These are phyloP conservation scores for Thunnus maccoyii DNA, from an alignment of 2,113 vertebrate genomes.

Conservation along the genomic window DNA sequence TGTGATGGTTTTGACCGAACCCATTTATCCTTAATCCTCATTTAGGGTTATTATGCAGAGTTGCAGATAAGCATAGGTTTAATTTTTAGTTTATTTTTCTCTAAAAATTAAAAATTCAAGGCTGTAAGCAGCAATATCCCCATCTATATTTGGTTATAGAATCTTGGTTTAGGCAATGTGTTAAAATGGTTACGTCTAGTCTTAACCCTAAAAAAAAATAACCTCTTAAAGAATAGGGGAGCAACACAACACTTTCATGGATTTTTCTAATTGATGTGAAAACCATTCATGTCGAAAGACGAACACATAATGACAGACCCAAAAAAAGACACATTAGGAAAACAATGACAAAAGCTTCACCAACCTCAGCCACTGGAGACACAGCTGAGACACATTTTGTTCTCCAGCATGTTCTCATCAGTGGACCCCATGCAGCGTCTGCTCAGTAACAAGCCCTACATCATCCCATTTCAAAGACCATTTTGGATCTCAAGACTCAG, in stretches of 20 bases:
- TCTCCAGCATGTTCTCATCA: slow-evolving; percentile 46
- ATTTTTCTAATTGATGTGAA: neutral
- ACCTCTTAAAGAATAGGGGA: neutral
- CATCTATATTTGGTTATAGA: neutral
- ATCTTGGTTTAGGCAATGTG: neutral
- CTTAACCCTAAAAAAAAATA: neutral
- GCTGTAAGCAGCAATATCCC: neutral
- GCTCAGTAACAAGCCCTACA: slow-evolving; percentile 52
- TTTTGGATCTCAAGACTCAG: slow-evolving; percentile 43
- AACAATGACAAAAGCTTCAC: slow-evolving; percentile 31
- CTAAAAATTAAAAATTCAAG: neutral
- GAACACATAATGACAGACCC: neutral
- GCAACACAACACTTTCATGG: neutral
- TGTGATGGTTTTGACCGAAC: too few relatives aligned
- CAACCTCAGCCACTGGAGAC: slow-evolving; percentile 34
- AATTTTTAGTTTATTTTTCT: neutral
- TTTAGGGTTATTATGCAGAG: neutral
- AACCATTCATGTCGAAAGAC: neutral
- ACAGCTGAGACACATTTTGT: slow-evolving; percentile 41
- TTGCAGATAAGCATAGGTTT: neutral
- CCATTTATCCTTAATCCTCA: neutral
- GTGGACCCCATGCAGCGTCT: slow-evolving; percentile 38
- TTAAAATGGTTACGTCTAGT: neutral
- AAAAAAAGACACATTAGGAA: slow-evolving; percentile 7
- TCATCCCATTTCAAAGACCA: slow-evolving; percentile 62